Percentiles rank a stretch among this genome's conserved stretches.
Conservation (phyloP, 2,113 vertebrate genomes). For the Plecotus auritus region DNA sequence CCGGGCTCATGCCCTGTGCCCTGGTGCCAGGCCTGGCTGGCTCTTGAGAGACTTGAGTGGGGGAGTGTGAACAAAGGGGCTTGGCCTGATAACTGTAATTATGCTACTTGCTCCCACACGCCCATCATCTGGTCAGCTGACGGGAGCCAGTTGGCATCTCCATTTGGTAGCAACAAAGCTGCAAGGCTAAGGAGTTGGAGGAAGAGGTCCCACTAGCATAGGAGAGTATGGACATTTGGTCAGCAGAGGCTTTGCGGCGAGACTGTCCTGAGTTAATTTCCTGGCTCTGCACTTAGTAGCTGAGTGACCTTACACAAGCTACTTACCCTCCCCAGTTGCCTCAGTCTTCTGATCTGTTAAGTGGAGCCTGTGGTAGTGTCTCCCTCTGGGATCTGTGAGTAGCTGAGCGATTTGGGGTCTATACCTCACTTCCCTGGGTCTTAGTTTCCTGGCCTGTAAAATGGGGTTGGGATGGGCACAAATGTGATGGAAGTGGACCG, state of each 20-base stretch:
- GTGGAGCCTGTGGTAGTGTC: background rate
- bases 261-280: background rate
- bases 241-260: background rate
- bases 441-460: background rate
- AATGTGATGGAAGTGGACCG: background rate
- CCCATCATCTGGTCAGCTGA: too few relatives aligned
- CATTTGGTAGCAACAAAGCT: accelerated
- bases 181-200: background rate
- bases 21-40: background rate
- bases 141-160: background rate
- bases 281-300: background rate
- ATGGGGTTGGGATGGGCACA: background rate
- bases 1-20: background rate
- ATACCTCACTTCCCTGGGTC: background rate
- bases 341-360: background rate
- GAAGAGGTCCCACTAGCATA: background rate
- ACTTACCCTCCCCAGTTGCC: background rate
- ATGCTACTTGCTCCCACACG: accelerated
- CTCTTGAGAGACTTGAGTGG: background rate
- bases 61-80: background rate
- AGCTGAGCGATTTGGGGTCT: background rate
- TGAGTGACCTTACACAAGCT: background rate
- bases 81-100: background rate
- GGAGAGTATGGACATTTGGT: background rate
- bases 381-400: background rate